A percentile compares a stretch with the other conserved stretches of the same genome.
phyloP scores from a whole-genome alignment of 2,888 invertebrate species.

The Sussaba pulchella region DNA sequence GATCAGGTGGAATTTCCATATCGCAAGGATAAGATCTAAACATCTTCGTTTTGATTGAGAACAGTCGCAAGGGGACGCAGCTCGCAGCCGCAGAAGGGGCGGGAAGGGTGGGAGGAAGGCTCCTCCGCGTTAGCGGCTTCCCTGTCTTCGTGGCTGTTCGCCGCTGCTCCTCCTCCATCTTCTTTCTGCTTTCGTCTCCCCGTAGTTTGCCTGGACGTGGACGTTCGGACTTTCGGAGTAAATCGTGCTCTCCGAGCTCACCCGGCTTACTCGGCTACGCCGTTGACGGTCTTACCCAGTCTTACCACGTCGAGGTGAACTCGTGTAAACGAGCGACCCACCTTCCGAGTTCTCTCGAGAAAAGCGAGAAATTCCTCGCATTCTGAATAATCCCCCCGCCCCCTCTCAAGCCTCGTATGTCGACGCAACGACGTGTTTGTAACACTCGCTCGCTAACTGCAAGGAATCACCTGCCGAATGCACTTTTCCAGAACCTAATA shows the following conservation, averaged over 20 bases:
- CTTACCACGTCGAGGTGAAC: constrained; percentile 56
- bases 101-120: no score
- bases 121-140: constrained; percentile 55
- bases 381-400: constrained; percentile 62
- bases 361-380: constrained; percentile 74
- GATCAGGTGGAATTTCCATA: constrained; percentile 21
- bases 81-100: no score
- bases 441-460: neutral
- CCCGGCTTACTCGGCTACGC: constrained; percentile 38
- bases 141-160: constrained; percentile 41
- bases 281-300: constrained; percentile 39
- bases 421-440: neutral
- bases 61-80: constrained; percentile 49
- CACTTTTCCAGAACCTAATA: constrained; percentile 19
- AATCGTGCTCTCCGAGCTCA: neutral
- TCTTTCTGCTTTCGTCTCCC: constrained; percentile 12
- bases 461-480: neutral
- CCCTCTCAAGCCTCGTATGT: constrained; percentile 30
- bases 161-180: constrained; percentile 38
- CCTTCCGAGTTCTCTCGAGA: constrained; percentile 61
- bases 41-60: constrained; percentile 57
- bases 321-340: constrained; percentile 64
- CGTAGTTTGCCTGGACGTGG: neutral
- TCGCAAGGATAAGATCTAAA: constrained; percentile 4
- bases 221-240: no score